Evolutionary conservation across 2,888 invertebrate species (phyloP).

Genomic region (Buathra laborator): DNA sequence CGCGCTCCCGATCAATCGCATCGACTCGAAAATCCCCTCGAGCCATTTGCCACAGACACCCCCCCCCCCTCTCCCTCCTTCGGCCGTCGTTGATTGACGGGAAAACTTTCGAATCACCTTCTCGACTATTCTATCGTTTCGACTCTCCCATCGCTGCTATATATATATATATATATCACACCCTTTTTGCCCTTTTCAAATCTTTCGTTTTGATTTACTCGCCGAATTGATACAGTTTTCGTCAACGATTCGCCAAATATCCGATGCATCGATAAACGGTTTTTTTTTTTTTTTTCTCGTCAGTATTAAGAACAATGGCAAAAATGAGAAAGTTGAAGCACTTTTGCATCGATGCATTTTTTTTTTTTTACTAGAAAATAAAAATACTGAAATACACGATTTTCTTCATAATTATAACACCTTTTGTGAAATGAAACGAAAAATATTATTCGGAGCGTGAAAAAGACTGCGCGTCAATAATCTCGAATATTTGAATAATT

Average conservation of each 20-base stretch:
- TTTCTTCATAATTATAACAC: background rate
- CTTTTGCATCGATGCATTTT: no score
- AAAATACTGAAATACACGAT: no score
- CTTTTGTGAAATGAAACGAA: background rate
- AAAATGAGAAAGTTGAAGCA: no score
- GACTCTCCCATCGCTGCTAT: background rate
- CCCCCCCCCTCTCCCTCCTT: conserved; percentile 59
- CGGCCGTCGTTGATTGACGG: conserved; percentile 77
- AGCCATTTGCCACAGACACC: conserved; percentile 76
- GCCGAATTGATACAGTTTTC: background rate
- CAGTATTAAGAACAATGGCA: no score
- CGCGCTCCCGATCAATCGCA: conserved; percentile 77
- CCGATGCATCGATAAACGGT: background rate
- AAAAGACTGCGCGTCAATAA: background rate
- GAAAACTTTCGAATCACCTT: conserved; percentile 78
- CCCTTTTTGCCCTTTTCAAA: background rate
- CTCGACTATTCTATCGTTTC: conserved; percentile 40
- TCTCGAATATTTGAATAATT: background rate
- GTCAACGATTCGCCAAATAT: background rate
- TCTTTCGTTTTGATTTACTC: no score
- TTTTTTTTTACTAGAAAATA: no score
- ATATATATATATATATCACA: conserved; percentile 10
- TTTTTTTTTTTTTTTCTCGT: background rate
- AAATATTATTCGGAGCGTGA: background rate
- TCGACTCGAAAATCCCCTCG: conserved; percentile 71